These are phyloP conservation scores for Sprattus sprattus DNA, from an alignment of 2,113 vertebrate species.

Conservation along the genomic window DNA sequence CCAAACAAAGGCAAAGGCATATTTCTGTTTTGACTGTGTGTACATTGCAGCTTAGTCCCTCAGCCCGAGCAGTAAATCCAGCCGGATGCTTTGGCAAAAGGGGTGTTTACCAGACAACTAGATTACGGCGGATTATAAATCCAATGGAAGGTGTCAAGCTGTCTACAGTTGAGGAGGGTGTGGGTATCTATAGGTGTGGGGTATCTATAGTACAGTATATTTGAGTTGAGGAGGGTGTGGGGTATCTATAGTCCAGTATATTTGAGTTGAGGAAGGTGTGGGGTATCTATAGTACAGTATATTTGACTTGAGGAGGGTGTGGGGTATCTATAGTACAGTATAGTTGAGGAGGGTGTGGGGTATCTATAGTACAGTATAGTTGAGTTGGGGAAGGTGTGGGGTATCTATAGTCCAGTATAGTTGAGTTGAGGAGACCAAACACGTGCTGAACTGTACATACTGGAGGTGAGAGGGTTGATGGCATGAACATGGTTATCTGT, in stretches of 20 bases:
- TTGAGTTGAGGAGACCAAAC: background rate
- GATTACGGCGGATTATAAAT: background rate
- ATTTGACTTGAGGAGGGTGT: no score
- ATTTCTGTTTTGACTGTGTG: background rate
- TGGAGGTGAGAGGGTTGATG: slow-evolving; percentile 29
- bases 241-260: background rate
- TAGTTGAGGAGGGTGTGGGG: no score
- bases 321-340: no score
- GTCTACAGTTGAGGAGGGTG: background rate
- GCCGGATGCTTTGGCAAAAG: background rate
- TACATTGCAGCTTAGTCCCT: background rate
- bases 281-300: no score
- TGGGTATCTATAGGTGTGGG: background rate
- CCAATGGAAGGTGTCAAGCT: background rate
- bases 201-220: background rate
- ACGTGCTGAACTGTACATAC: background rate
- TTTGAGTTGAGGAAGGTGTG: no score
- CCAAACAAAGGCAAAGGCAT: background rate
- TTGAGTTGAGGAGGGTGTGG: background rate
- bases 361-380: no score
- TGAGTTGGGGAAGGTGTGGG: no score
- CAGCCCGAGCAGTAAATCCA: background rate
- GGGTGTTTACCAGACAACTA: background rate
- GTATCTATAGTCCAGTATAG: background rate
- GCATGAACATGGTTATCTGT: slow-evolving; percentile 35